These are phyloP conservation scores for Phaethon lepturus DNA, from an alignment of 2,113 vertebrate genomes.

Conservation along the genomic window DNA sequence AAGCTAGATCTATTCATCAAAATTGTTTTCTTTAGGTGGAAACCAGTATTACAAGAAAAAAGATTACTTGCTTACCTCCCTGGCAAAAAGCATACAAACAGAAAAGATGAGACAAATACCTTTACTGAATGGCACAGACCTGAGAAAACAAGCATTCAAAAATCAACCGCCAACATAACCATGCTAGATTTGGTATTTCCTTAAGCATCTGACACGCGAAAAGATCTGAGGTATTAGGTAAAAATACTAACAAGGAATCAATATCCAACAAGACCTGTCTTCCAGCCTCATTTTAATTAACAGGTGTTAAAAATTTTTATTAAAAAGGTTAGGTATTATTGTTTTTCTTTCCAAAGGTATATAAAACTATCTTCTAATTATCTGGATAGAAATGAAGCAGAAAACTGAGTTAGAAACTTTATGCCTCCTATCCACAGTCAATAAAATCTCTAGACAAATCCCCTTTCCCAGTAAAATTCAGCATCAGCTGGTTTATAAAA, in stretches of 20 bases:
- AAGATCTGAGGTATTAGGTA: background rate
- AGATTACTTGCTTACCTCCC: background rate
- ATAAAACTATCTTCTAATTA: background rate
- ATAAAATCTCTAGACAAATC: background rate
- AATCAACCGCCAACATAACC: background rate
- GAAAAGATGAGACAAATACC: background rate
- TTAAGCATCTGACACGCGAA: background rate
- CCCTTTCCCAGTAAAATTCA: background rate
- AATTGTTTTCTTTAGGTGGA: background rate
- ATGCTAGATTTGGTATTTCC: rapidly evolving
- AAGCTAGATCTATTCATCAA: slow-evolving; percentile 31
- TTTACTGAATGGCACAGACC: background rate
- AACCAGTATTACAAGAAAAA: background rate
- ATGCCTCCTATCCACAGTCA: background rate
- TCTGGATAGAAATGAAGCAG: background rate
- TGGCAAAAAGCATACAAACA: background rate
- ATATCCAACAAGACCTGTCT: background rate
- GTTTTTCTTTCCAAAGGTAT: background rate
- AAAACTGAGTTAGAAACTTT: background rate
- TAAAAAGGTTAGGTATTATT: rapidly evolving
- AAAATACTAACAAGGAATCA: background rate
- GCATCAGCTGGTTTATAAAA: background rate
- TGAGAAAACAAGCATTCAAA: background rate
- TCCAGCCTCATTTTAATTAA: background rate
- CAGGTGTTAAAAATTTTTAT: background rate